Percentiles rank a stretch among this genome's conserved stretches.
phyloP scores from a whole-genome alignment of 2,888 invertebrate genomes.

The Prosopocoilus inquinatus region DNA sequence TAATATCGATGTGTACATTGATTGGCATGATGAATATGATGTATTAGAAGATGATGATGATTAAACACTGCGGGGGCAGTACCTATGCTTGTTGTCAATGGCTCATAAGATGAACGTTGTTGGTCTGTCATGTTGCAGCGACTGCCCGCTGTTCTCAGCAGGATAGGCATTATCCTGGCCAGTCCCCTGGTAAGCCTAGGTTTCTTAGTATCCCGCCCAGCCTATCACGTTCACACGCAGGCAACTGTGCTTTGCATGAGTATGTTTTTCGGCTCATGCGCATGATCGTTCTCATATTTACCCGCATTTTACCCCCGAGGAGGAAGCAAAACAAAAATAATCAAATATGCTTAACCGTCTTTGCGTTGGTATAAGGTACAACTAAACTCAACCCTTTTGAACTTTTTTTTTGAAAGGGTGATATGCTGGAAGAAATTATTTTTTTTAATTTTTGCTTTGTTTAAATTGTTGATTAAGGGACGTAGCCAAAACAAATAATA shows the following conservation, averaged over 20 bases:
- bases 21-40: background rate
- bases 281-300: conserved; percentile 2
- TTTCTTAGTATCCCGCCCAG: conserved; percentile 35
- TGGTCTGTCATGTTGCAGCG: conserved; percentile 70
- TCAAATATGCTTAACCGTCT: too few species aligned
- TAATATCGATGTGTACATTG: background rate
- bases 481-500: too few species aligned
- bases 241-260: conserved; percentile 36
- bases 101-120: conserved; percentile 46
- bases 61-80: conserved; percentile 9
- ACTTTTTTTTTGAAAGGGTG: too few species aligned
- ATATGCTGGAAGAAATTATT: too few species aligned
- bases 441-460: too few species aligned
- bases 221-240: conserved; percentile 11
- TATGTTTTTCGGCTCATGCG: conserved; percentile 26
- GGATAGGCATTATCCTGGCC: conserved; percentile 95
- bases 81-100: conserved; percentile 23
- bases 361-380: too few species aligned
- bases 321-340: too few species aligned
- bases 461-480: too few species aligned
- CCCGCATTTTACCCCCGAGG: too few species aligned
- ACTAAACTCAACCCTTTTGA: too few species aligned
- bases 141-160: conserved; percentile 93
- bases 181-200: conserved; percentile 86
- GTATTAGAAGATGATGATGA: background rate